Evolutionary conservation across 2,113 vertebrate species (phyloP).

Genomic region (Pomatostomus ruficeps): DNA sequence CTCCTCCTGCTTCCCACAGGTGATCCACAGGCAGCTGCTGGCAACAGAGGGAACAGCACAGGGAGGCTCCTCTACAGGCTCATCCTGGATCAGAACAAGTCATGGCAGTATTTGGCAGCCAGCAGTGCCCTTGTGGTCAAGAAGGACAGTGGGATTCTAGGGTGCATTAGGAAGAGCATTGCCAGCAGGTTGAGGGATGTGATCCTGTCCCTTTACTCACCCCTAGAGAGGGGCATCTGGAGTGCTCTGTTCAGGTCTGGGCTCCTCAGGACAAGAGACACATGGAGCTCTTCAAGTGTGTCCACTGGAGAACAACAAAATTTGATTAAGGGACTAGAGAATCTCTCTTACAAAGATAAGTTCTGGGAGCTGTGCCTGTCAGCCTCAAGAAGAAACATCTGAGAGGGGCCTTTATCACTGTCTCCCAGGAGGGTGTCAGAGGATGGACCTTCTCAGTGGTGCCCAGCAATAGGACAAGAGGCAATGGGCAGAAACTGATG

Average conservation of each 20-base stretch:
- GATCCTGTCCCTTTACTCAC: not conserved
- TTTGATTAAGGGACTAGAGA: not conserved
- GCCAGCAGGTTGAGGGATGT: not conserved
- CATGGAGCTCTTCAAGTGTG: not conserved
- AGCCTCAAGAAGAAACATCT: not conserved
- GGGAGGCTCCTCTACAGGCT: not conserved
- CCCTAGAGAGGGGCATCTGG: not conserved
- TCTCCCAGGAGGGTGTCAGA: not conserved
- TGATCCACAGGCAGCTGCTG: not conserved
- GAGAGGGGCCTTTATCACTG: not conserved
- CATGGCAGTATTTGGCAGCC: accelerated
- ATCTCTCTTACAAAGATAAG: not conserved
- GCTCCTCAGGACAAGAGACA: not conserved
- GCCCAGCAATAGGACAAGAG: not conserved
- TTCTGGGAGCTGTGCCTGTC: not conserved
- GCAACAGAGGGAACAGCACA: not conserved
- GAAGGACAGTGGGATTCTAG: not conserved
- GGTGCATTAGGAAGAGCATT: not conserved
- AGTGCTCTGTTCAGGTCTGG: not conserved
- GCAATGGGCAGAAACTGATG: not conserved
- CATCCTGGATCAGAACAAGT: not conserved
- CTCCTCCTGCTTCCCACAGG: not conserved
- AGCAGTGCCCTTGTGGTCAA: not conserved
- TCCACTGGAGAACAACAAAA: not conserved
- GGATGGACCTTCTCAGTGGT: not conserved